Conservation (phyloP, 2,888 invertebrate genomes). For the Drosophila rellima region DNA sequence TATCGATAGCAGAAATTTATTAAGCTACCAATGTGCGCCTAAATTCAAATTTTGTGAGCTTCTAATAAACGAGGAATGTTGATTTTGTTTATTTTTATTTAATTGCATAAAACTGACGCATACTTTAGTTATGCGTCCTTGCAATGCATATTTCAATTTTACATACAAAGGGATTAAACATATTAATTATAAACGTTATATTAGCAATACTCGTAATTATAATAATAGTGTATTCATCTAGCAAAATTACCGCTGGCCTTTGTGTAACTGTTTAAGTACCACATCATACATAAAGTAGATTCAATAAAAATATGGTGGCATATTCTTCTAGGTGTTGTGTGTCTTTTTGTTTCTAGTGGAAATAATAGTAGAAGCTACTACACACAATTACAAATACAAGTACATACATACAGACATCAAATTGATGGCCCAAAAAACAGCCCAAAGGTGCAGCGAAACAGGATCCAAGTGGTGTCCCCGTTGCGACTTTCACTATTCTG, state of each 20-base stretch:
- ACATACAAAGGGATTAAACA: conserved; percentile 78
- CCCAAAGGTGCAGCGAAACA: conserved; percentile 53
- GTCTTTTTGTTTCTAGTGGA: conserved; percentile 33
- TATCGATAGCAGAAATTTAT: background rate
- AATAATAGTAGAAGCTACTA: conserved; percentile 47
- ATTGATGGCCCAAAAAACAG: conserved; percentile 39
- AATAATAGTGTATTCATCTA: conserved; percentile 66
- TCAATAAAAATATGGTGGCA: conserved; percentile 64
- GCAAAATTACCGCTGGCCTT: conserved; percentile 66
- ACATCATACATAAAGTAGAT: conserved; percentile 68
- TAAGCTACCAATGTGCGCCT: background rate
- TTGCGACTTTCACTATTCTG: conserved; percentile 32
- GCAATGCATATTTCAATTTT: conserved; percentile 63
- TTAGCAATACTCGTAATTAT: conserved; percentile 69
- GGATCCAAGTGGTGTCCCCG: conserved; percentile 10
- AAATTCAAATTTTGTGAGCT: background rate
- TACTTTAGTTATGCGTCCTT: conserved; percentile 54
- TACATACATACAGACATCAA: conserved; percentile 58
- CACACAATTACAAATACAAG: conserved; percentile 72
- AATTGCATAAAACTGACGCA: conserved; percentile 74
- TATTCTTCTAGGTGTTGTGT: conserved; percentile 43
- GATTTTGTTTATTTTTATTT: conserved; percentile 57
- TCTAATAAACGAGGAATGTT: background rate
- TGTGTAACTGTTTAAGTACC: conserved; percentile 70
- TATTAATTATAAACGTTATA: conserved; percentile 72